These are phyloP conservation scores for Loxodonta africana DNA, from an alignment of 2,113 vertebrate species.

Conservation along the genomic window DNA sequence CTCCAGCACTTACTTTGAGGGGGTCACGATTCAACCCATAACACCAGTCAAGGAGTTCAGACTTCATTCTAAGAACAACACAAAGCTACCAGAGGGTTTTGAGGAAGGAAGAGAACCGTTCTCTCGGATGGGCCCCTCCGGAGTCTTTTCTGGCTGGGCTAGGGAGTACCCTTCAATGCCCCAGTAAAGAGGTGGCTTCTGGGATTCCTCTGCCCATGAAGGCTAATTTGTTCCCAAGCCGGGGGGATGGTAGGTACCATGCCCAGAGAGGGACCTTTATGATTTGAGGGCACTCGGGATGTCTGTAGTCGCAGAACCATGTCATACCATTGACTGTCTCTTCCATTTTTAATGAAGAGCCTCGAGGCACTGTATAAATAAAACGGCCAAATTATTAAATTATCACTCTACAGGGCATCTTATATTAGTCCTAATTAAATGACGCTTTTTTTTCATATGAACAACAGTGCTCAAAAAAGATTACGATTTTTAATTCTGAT, in stretches of 20 bases:
- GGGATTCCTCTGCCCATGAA: not conserved
- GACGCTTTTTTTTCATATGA: constrained; percentile 82
- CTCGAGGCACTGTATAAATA: constrained; percentile 82
- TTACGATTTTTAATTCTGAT: constrained; percentile 60
- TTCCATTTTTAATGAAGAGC: constrained; percentile 83
- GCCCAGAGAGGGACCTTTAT: constrained; percentile 48
- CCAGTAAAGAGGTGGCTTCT: not conserved
- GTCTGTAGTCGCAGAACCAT: not conserved
- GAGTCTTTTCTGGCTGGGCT: not conserved
- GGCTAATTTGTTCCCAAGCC: not conserved
- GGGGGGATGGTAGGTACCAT: not conserved
- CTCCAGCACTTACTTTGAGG: not conserved
- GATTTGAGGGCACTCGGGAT: not conserved
- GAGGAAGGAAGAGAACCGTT: accelerated
- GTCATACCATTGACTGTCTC: constrained; percentile 60
- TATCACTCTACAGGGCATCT: constrained; percentile 82
- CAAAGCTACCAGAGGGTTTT: not conserved
- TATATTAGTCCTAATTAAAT: constrained; percentile 84
- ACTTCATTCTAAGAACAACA: not conserved
- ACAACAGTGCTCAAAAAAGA: constrained; percentile 75
- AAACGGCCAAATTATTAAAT: constrained; percentile 84
- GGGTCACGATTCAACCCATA: not conserved
- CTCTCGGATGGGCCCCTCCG: not conserved
- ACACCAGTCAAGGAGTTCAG: not conserved
- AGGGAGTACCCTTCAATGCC: not conserved